A percentile compares a stretch with the other conserved stretches of the same genome.
phyloP scores from a whole-genome alignment of 1,140 invertebrate genomes.

The Chlorops oryzae region DNA sequence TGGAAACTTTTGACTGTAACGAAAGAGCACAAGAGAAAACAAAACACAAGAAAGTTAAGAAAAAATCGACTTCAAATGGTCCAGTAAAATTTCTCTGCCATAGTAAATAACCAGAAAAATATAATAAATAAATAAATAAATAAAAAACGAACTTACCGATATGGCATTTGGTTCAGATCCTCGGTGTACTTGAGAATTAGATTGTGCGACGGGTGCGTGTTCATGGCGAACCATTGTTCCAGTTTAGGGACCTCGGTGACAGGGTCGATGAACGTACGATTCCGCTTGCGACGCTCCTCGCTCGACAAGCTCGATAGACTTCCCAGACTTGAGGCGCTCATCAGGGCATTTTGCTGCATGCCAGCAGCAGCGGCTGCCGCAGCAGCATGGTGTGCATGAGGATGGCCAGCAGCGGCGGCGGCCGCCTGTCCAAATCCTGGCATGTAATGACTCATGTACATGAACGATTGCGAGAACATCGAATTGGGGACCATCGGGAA shows the following conservation, averaged over 20 bases:
- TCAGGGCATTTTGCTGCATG: conserved; percentile 33
- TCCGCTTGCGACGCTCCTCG: conserved; percentile 85
- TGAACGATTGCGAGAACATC: conserved; percentile 78
- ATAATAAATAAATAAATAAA: conserved; percentile 3
- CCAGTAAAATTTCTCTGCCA: conserved; percentile 14
- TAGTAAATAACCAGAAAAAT: not conserved
- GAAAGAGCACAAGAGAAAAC: conserved; percentile 1
- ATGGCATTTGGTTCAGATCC: conserved; percentile 89
- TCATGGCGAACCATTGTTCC: conserved; percentile 95
- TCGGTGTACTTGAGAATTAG: conserved; percentile 95
- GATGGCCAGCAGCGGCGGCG: conserved; percentile 30
- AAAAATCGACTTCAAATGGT: not conserved
- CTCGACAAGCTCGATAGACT: conserved; percentile 57
- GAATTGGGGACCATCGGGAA: conserved; percentile 76
- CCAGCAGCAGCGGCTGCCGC: conserved; percentile 40
- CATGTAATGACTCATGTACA: conserved; percentile 87
- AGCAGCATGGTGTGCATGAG: conserved; percentile 39
- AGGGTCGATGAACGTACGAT: conserved; percentile 98
- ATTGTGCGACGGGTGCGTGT: conserved; percentile 95
- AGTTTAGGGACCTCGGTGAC: conserved; percentile 94
- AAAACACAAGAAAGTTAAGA: not conserved
- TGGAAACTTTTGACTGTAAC: conserved; percentile 83
- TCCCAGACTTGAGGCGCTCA: conserved; percentile 50
- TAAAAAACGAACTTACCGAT: conserved; percentile 49
- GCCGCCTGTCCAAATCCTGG: conserved; percentile 51